Percentiles rank a stretch among this genome's conserved stretches.
Evolutionary conservation across 2,797 vertebrate genomes (phyloP).

Genomic region (Chelidonichthys spinosus): DNA sequence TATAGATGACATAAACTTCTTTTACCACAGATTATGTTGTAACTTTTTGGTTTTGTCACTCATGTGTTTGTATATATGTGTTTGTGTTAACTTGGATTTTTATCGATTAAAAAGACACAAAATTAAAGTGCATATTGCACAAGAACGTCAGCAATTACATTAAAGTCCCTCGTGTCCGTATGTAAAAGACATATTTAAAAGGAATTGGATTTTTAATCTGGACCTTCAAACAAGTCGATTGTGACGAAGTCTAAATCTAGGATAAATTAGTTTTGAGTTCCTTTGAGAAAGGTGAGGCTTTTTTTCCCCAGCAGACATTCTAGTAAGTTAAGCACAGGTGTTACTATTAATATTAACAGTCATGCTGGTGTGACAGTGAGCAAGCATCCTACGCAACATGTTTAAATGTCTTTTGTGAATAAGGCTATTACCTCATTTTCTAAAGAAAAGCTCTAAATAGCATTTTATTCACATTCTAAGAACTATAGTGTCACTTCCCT

Average conservation of each 20-base stretch:
- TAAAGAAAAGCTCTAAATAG: neutral
- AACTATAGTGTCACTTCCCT: neutral
- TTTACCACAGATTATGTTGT: constrained; percentile 40
- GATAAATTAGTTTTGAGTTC: neutral
- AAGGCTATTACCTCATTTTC: neutral
- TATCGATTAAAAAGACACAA: constrained; percentile 16
- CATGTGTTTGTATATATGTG: constrained; percentile 28
- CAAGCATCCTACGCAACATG: neutral
- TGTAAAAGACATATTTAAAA: neutral
- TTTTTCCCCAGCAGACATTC: neutral
- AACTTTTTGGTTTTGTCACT: constrained; percentile 1
- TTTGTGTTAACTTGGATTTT: constrained; percentile 8
- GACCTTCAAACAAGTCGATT: neutral
- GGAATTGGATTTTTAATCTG: neutral
- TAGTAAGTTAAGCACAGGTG: neutral
- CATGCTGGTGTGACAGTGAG: neutral
- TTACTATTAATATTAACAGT: neutral
- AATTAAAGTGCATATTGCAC: constrained; percentile 20
- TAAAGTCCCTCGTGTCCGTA: neutral
- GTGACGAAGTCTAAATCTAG: neutral
- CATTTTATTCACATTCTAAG: neutral
- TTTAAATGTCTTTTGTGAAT: neutral
- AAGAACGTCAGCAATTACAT: neutral
- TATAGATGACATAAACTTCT: constrained; percentile 27
- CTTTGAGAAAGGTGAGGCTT: neutral